Conservation (phyloP, 2,797 vertebrate genomes). For the Astyanax mexicanus region DNA sequence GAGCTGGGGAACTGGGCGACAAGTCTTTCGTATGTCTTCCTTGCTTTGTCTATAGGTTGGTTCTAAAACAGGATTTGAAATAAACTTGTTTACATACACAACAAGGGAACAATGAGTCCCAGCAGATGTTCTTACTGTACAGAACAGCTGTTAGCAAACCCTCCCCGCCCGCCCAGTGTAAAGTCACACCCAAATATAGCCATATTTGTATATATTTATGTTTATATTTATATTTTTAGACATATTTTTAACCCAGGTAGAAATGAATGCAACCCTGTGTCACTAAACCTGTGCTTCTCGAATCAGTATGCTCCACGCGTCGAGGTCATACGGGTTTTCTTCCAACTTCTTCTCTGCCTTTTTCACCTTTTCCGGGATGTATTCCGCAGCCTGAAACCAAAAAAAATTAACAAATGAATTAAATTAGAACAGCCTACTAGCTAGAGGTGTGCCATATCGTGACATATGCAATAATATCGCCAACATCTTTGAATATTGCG, state of each 20-base stretch:
- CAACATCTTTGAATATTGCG: too few relatives aligned
- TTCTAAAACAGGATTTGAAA: slow-evolving; percentile 93
- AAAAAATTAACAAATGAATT: slow-evolving; percentile 37
- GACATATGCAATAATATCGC: too few relatives aligned
- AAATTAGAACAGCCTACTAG: neutral
- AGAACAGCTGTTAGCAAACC: slow-evolving; percentile 46
- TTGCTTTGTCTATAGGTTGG: slow-evolving; percentile 99
- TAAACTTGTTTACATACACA: slow-evolving; percentile 89
- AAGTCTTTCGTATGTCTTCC: slow-evolving; percentile 99
- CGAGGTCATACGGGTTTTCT: slow-evolving; percentile 99
- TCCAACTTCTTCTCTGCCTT: slow-evolving; percentile 99
- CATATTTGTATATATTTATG: too few relatives aligned
- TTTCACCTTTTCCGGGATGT: slow-evolving; percentile 99
- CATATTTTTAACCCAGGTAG: slow-evolving; percentile 86
- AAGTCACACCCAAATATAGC: slow-evolving; percentile 65
- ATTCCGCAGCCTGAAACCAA: slow-evolving; percentile 85
- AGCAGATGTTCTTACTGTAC: slow-evolving; percentile 45
- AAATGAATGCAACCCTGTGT: slow-evolving; percentile 99
- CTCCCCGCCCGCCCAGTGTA: slow-evolving; percentile 48
- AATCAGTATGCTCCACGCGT: slow-evolving; percentile 99
- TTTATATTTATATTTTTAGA: too few relatives aligned
- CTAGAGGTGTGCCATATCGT: too few relatives aligned
- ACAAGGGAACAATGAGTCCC: slow-evolving; percentile 19
- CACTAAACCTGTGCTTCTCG: slow-evolving; percentile 99
- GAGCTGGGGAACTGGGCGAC: slow-evolving; percentile 99